Conservation (phyloP, 2,888 invertebrate species). For the Sarcophaga subvicina region DNA sequence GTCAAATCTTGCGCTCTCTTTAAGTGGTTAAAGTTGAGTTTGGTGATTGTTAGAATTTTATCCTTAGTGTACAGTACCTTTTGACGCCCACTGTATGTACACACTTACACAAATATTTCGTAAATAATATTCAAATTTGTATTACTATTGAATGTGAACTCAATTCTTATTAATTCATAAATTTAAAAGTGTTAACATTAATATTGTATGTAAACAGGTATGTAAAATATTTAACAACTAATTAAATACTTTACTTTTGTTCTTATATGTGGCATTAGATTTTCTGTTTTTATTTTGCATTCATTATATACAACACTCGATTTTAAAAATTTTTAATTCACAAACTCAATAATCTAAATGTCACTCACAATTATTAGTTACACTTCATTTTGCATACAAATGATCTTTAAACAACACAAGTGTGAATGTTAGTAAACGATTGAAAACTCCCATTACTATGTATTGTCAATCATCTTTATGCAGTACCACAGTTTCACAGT, state of each 20-base stretch:
- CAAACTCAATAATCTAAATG: constrained; percentile 35
- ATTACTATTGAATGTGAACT: too few relatives aligned
- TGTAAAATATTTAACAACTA: background rate
- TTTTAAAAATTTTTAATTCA: background rate
- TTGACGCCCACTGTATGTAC: too few relatives aligned
- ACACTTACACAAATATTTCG: background rate
- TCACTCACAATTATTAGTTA: constrained; percentile 33
- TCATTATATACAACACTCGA: background rate
- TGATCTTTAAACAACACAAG: constrained; percentile 7
- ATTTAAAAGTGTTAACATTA: too few relatives aligned
- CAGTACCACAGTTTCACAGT: background rate
- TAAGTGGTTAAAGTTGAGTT: too few relatives aligned
- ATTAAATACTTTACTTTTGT: background rate
- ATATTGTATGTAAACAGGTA: too few relatives aligned
- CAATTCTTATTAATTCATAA: too few relatives aligned
- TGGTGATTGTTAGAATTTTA: too few relatives aligned
- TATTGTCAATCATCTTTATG: constrained; percentile 22
- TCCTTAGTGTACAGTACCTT: too few relatives aligned
- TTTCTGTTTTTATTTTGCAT: background rate
- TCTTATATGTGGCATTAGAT: background rate
- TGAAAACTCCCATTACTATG: constrained; percentile 20
- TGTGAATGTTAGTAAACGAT: background rate
- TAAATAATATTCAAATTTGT: too few relatives aligned
- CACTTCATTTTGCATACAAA: constrained; percentile 39
- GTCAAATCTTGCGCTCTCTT: too few relatives aligned